A percentile compares a stretch with the other conserved stretches of the same genome.
phyloP scores from a whole-genome alignment of 2,113 vertebrate species.

The Clinocottus analis region DNA sequence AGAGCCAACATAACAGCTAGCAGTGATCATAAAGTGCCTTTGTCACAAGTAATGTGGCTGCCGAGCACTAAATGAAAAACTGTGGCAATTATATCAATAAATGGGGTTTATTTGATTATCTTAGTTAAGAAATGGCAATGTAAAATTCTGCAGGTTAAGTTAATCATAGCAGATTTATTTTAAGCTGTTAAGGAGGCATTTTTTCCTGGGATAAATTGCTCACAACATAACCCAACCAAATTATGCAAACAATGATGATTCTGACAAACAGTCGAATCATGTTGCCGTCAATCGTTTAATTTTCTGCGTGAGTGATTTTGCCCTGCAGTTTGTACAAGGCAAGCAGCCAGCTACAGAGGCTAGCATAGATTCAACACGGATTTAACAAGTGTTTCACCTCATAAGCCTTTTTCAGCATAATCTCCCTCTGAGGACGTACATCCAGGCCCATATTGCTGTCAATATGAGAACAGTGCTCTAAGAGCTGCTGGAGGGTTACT shows the following conservation, averaged over 20 bases:
- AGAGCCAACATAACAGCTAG: slow-evolving; percentile 16
- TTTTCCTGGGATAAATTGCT: background rate
- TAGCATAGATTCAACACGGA: slow-evolving; percentile 72
- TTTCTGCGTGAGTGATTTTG: slow-evolving; percentile 63
- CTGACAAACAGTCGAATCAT: slow-evolving; percentile 40
- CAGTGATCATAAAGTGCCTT: slow-evolving; percentile 20
- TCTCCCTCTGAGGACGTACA: slow-evolving; percentile 69
- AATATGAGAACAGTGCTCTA: slow-evolving; percentile 47
- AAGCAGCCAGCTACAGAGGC: slow-evolving; percentile 67
- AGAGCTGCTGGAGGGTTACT: slow-evolving; percentile 57
- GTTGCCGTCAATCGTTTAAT: slow-evolving; percentile 72
- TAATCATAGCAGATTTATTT: slow-evolving; percentile 5
- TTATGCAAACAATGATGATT: slow-evolving; percentile 34
- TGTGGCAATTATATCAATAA: slow-evolving; percentile 1
- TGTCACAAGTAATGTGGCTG: slow-evolving; percentile 9
- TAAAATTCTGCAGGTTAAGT: slow-evolving; percentile 5
- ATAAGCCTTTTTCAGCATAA: slow-evolving; percentile 74
- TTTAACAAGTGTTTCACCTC: slow-evolving; percentile 75
- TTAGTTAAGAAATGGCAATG: slow-evolving; percentile 6
- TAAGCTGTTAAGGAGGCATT: slow-evolving; percentile 13
- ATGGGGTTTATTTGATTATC: slow-evolving; percentile 17
- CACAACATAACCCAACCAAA: slow-evolving; percentile 2
- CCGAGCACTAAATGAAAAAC: background rate
- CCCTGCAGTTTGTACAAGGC: slow-evolving; percentile 51
- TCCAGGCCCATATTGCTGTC: slow-evolving; percentile 67